These are phyloP conservation scores for Lithobates pipiens DNA, from an alignment of 2,797 vertebrate genomes.

Conservation along the genomic window DNA sequence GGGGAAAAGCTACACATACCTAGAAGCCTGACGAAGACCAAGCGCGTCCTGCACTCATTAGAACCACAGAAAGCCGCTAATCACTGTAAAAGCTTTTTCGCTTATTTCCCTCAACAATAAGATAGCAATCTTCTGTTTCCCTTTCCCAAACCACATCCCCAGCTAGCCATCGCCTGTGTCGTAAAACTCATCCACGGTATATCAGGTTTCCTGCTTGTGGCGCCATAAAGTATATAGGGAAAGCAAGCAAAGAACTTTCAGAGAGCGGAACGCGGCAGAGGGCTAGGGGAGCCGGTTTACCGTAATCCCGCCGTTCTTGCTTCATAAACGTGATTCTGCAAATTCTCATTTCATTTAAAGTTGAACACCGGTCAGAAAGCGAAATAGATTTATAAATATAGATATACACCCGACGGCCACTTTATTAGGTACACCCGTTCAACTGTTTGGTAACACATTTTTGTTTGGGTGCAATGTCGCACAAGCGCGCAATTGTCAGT, in stretches of 20 bases:
- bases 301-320: neutral
- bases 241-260: neutral
- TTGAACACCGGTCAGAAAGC: too few species aligned
- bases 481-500: too few species aligned
- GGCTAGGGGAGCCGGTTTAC: neutral
- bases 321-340: neutral
- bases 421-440: too few species aligned
- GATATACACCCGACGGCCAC: too few species aligned
- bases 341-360: neutral
- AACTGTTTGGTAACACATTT: too few species aligned
- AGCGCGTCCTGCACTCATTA: neutral
- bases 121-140: conserved; percentile 40
- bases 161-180: neutral
- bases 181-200: neutral
- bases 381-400: too few species aligned
- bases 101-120: conserved; percentile 37
- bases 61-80: conserved; percentile 15
- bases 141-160: conserved; percentile 54
- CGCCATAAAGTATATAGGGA: conserved; percentile 19
- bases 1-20: neutral
- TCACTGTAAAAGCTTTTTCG: conserved; percentile 42
- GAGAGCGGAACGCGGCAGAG: neutral
- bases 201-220: conserved; percentile 37
- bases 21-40: neutral
- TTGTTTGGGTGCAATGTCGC: too few species aligned